Percentiles rank a stretch among this genome's conserved stretches.
Conservation (phyloP, 2,113 vertebrate species). For the Coryphaenoides rupestris region DNA sequence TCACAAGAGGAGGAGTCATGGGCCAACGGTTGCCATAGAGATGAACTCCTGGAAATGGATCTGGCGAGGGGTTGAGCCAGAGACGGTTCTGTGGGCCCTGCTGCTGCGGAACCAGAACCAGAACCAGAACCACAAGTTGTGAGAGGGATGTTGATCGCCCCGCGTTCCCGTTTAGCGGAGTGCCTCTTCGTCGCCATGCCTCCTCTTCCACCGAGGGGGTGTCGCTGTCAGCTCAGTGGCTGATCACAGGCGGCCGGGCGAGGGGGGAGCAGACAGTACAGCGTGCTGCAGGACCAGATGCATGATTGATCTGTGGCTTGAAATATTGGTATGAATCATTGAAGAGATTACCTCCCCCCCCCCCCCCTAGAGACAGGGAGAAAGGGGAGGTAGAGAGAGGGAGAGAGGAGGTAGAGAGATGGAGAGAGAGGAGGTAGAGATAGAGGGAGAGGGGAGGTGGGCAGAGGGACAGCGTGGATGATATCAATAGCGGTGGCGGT, state of each 20-base stretch:
- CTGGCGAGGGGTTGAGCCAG: slow-evolving; percentile 39
- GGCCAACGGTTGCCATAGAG: slow-evolving; percentile 39
- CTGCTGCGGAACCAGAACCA: background rate
- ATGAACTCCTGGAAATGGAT: slow-evolving; percentile 59
- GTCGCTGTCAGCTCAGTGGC: slow-evolving; percentile 4
- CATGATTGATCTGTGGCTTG: slow-evolving; percentile 62
- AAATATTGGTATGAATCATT: slow-evolving; percentile 60
- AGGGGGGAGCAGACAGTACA: slow-evolving; percentile 36
- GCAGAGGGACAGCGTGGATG: slow-evolving; percentile 12
- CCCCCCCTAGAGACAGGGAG: slow-evolving; percentile 1
- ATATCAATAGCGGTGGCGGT: slow-evolving; percentile 51
- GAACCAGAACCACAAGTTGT: background rate
- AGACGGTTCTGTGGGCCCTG: background rate
- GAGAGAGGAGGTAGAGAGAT: no score
- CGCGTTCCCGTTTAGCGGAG: background rate
- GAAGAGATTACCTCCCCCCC: slow-evolving; percentile 36
- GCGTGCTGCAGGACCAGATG: slow-evolving; percentile 47
- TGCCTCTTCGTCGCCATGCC: background rate
- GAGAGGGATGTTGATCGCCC: background rate
- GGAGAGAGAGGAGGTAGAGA: no score
- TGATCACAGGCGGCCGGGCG: slow-evolving; percentile 26
- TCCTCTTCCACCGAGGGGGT: slow-evolving; percentile 18
- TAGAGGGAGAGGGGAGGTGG: no score
- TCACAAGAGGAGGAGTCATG: slow-evolving; percentile 62
- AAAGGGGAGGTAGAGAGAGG: no score